Evolutionary conservation across 2,797 vertebrate species (phyloP).

Genomic region (Otolemur crassicaudatus): DNA sequence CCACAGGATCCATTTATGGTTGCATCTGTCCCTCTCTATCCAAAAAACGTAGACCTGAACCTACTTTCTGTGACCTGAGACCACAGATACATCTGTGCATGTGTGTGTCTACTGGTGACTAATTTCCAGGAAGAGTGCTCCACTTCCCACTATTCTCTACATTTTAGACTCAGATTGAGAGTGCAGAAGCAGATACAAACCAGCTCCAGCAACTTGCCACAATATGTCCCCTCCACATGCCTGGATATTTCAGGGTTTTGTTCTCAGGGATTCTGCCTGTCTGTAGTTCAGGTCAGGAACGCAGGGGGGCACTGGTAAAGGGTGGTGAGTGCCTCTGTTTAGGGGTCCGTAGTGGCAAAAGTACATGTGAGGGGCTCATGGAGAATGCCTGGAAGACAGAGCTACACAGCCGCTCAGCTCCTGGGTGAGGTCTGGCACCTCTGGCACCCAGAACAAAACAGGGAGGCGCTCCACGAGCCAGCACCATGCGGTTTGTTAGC

Average conservation of each 20-base stretch:
- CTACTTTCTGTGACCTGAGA: background rate
- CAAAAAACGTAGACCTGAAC: background rate
- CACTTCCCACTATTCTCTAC: background rate
- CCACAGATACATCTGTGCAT: background rate
- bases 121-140: background rate
- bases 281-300: background rate
- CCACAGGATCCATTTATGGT: background rate
- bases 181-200: background rate
- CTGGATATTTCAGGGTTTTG: background rate
- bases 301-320: background rate
- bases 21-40: background rate
- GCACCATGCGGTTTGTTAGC: constrained; percentile 77
- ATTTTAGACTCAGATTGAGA: background rate
- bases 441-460: constrained; percentile 79
- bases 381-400: constrained; percentile 56
- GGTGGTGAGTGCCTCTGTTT: constrained; percentile 52
- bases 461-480: constrained; percentile 68
- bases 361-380: background rate
- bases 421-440: constrained; percentile 74
- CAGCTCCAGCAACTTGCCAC: background rate
- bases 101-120: background rate
- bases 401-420: constrained; percentile 75
- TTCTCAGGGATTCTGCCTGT: constrained; percentile 42
- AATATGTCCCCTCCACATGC: accelerated
- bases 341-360: background rate